Base-by-base conservation (phyloP, 2,797 vertebrate species). In the Natrix natrix region DNA sequence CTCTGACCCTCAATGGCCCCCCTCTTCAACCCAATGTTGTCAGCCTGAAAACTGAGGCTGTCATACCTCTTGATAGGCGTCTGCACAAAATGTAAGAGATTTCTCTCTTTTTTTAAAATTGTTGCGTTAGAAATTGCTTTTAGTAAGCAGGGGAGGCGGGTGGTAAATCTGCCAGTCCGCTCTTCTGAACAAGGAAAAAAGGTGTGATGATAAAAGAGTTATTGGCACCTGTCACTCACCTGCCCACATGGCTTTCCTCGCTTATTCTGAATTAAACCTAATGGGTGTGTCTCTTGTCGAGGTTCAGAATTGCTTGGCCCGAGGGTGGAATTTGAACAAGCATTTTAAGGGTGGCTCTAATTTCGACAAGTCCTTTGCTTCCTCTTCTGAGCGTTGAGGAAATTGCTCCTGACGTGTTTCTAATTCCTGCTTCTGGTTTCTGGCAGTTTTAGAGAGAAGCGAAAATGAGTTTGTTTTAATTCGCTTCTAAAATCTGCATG, bases 311-410 rank as follows among this genome's bases (percentile, higher is more conserved):
- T 37, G 86, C 86, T 91, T 56, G 66, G 93, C 94, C 92, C 16
- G 83, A 0, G 93, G 91, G 94, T 92, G 17, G 74, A 91, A 90
- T 93, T 91, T 32, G 61, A 61, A 63, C 0, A 52, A 94, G 95
- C 96, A 93, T 95, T 96, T 95, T 96, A 94, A 37, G 91, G 91
- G 94, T 92, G 17, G 74, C 94, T 96, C 93, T 95, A 94, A 96
- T 96, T 96, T 95, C 52, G 93, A 94, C 0, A 13, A 1, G 83
- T 12, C 90, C 95, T 93, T 94, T 5, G 5, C 16, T 22, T 43
- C 32, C 13, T 43, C 17, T 32, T 60, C 0, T 91, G 93, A 95
- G 94, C 93, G 95, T 94, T 93, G 95, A 94, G 63, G n/a, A 5
- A 63, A 86, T 56, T 14, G 61, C n/a, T 12, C 28, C n/a, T 60